Percentiles rank a stretch among this genome's conserved stretches.
Evolutionary conservation across 1,140 invertebrate genomes (phyloP).

Genomic region (Drosophila nasuta): DNA sequence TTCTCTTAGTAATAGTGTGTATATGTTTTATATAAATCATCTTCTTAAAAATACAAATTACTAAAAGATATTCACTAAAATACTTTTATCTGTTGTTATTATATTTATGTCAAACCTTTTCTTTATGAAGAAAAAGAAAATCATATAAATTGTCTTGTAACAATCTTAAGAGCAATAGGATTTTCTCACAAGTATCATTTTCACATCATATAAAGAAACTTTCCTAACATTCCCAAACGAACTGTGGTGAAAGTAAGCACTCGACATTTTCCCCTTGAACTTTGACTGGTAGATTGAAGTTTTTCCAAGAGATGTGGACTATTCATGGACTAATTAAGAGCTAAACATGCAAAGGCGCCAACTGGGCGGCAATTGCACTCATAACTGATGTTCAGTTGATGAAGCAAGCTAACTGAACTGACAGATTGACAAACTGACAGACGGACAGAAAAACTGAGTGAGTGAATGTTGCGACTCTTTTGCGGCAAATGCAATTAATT

Average conservation of each 20-base stretch:
- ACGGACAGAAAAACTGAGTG: neutral
- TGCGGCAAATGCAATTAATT: slow-evolving; percentile 84
- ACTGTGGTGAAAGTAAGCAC: neutral
- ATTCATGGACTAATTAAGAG: slow-evolving; percentile 71
- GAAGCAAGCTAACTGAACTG: slow-evolving; percentile 13
- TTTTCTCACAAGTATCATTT: slow-evolving; percentile 42
- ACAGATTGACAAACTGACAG: slow-evolving; percentile 11
- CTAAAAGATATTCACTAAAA: too few species aligned
- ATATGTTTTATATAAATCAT: too few species aligned
- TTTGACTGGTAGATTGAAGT: slow-evolving; percentile 14
- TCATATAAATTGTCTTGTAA: neutral
- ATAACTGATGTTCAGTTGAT: slow-evolving; percentile 44
- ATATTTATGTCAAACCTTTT: neutral
- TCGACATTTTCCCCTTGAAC: slow-evolving; percentile 13
- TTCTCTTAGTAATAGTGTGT: too few species aligned
- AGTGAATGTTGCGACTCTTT: slow-evolving; percentile 49
- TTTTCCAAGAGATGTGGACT: slow-evolving; percentile 14
- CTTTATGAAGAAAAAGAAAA: neutral
- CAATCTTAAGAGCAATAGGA: neutral
- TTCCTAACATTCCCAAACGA: slow-evolving; percentile 5
- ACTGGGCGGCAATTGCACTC: slow-evolving; percentile 40
- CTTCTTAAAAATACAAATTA: too few species aligned
- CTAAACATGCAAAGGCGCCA: slow-evolving; percentile 62
- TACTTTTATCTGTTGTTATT: too few species aligned
- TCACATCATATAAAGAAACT: neutral